Evolutionary conservation across 2,888 invertebrate genomes (phyloP), one percentile per base, ranked within the genome.

Genomic region (Eilema depressum): DNA sequence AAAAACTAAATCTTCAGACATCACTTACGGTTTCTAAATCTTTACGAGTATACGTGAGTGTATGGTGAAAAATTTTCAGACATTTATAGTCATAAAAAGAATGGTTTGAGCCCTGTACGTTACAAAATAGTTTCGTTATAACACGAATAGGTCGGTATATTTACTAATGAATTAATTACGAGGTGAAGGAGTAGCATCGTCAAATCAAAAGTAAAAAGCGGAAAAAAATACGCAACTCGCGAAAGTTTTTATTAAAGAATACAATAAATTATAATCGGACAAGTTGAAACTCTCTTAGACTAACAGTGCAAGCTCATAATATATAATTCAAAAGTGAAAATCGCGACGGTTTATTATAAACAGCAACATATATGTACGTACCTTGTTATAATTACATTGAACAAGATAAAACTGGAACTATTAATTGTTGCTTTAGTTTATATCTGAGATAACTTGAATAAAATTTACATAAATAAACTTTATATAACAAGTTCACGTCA

Each of bases 311-410:
- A 53, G 61, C 41, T 59, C 41, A 47, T 69, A 28, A 70, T 67
- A 63, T 70, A 70, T 66, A 60, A 68, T 64, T 62, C 56, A 75
- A 72, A 82, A 75, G 80, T 75, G 75, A 79, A 79, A 82, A 77
- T 57, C 23, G 5, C 20, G 41, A 63, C 61, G 59, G 56, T 79
- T 77, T 74, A 53, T 73, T 66, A 66, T 66, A 71, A 77, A 70
- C 59, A 64, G 67, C 68, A 66, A 72, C 69, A 57, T 57, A 68
- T 12, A 63, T 56, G 41, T 12, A 64, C 37, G 41, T 37, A 25
- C 25, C 68, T 71, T 73, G 71, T 74, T 71, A 71, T 71, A 79
- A 80, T 82, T 72, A 75, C 71, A 25, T 73, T 73, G 62, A 30
- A 64, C 30, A 71, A 73, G 80, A 74, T 81, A 77, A 75, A 74